Percentiles rank a stretch among this genome's conserved stretches.
Evolutionary conservation across 2,113 vertebrate genomes (phyloP).

Genomic region (Myotis davidii): DNA sequence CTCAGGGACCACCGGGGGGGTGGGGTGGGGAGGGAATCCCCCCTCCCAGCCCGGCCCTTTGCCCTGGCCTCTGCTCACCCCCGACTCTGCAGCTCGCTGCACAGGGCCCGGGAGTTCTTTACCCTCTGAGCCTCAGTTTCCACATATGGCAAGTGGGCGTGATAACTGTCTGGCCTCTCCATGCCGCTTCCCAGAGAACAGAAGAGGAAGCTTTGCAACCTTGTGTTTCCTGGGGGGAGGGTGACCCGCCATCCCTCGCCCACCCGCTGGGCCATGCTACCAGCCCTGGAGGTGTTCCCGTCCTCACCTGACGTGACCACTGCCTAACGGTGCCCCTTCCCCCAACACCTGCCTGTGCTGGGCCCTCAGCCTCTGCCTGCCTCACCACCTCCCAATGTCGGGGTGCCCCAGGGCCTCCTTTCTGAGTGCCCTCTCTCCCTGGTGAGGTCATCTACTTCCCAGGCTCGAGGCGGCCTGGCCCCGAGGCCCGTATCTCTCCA

Average conservation of each 20-base stretch:
- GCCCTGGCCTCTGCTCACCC: neutral
- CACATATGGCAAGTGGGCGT: neutral
- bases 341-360: neutral
- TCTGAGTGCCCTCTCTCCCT: neutral
- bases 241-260: neutral
- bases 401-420: neutral
- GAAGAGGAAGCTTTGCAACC: neutral
- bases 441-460: neutral
- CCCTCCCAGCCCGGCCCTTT: neutral
- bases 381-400: neutral
- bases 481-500: neutral
- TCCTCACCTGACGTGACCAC: neutral
- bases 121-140: neutral
- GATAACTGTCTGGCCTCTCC: neutral
- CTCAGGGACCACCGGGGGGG: neutral
- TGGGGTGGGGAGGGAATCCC: accelerated
- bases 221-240: neutral
- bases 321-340: neutral
- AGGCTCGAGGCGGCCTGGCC: neutral
- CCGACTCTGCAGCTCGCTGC: neutral
- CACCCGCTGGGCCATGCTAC: accelerated
- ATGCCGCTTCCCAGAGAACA: neutral
- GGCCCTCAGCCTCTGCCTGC: neutral
- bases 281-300: neutral
- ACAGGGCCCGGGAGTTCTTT: accelerated